These are phyloP conservation scores for Teleiodes luculella DNA, from an alignment of 2,888 invertebrate species.

Conservation along the genomic window DNA sequence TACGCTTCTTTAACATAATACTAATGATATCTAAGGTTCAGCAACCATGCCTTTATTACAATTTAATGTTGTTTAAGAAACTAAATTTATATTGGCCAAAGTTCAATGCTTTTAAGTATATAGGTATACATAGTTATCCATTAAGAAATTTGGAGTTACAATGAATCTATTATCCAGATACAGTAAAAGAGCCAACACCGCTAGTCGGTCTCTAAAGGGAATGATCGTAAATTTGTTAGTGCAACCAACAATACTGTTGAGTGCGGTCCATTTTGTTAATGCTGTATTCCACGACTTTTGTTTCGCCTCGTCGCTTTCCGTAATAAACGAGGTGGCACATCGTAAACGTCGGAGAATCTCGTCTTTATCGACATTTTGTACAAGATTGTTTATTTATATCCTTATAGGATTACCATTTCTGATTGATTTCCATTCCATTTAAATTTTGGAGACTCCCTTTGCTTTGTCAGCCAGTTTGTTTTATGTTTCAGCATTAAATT, in stretches of 20 bases:
- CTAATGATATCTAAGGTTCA: no score
- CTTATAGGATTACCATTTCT: constrained; percentile 64
- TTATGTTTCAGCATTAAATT: constrained; percentile 54
- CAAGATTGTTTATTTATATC: constrained; percentile 72
- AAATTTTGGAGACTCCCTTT: constrained; percentile 45
- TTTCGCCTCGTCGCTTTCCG: constrained; percentile 49
- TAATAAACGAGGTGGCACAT: constrained; percentile 71
- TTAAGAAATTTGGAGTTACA: background rate
- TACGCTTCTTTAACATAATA: no score
- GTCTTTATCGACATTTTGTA: constrained; percentile 58
- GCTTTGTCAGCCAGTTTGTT: constrained; percentile 55
- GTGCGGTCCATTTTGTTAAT: constrained; percentile 56
- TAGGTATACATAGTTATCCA: background rate
- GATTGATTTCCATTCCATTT: constrained; percentile 67
- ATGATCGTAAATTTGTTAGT: constrained; percentile 59
- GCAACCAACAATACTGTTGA: constrained; percentile 50
- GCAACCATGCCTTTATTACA: no score
- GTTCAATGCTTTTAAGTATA: no score
- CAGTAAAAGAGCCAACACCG: background rate
- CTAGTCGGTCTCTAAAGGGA: constrained; percentile 19
- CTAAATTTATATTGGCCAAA: no score
- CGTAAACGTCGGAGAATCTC: constrained; percentile 47
- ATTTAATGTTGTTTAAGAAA: no score
- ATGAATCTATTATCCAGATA: background rate
- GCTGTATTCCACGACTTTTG: constrained; percentile 52